These are phyloP conservation scores for Trachymyrmex septentrionalis DNA, from an alignment of 1,140 invertebrate species.

Conservation along the genomic window DNA sequence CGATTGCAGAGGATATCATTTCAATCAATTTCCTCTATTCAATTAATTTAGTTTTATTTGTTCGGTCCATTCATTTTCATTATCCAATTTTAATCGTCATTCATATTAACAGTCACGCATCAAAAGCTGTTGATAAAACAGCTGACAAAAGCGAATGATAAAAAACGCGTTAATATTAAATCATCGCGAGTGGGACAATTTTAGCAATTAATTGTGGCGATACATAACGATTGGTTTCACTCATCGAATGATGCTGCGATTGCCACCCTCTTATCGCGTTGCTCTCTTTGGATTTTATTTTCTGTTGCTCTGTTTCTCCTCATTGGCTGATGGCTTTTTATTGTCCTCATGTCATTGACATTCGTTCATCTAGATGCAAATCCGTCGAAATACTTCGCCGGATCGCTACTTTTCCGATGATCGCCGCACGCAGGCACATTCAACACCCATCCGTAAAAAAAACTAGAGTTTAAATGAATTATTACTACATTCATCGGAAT, in stretches of 20 bases:
- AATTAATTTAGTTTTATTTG: constrained; percentile 19
- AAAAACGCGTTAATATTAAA: background rate
- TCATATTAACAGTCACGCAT: background rate
- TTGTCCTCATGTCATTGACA: background rate
- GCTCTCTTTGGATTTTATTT: background rate
- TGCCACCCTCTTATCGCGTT: background rate
- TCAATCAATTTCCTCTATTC: constrained; percentile 3
- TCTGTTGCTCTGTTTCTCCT: background rate
- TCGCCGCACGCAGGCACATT: background rate
- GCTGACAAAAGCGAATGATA: background rate
- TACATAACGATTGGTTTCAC: background rate
- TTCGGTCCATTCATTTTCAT: constrained; percentile 6
- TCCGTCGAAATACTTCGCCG: background rate
- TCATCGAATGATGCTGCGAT: background rate
- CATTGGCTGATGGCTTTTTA: background rate
- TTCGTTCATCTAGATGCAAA: background rate
- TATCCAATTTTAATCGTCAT: constrained; percentile 5
- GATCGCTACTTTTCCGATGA: background rate
- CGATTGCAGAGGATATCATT: background rate
- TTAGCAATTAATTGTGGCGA: background rate
- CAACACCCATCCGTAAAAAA: background rate
- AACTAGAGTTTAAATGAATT: background rate
- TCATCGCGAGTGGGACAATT: background rate
- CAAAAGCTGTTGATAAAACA: background rate
- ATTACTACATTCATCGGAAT: too few relatives aligned